Evolutionary conservation across 2,888 invertebrate genomes (phyloP).

Genomic region (Drosophila kuntzei): DNA sequence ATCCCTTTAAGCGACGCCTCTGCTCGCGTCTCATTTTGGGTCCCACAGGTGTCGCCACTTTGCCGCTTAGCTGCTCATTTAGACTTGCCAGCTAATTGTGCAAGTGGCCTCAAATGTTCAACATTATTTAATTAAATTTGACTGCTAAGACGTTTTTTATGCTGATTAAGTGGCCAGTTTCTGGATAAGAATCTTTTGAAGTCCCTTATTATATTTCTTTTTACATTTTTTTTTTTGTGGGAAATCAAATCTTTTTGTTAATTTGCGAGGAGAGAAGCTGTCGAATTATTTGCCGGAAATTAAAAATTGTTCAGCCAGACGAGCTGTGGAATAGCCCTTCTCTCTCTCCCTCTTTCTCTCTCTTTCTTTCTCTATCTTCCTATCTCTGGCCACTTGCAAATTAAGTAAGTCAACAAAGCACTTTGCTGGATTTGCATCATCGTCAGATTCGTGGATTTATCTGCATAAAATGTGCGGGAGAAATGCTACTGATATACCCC

Average conservation of each 20-base stretch:
- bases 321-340: constrained; percentile 13
- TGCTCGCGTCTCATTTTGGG: constrained; percentile 19
- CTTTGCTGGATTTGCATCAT: constrained; percentile 74
- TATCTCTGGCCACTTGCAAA: constrained; percentile 62
- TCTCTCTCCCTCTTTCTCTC: constrained; percentile 7
- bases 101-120: constrained; percentile 68
- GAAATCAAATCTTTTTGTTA: constrained; percentile 34
- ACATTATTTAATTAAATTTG: constrained; percentile 74
- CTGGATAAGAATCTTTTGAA: constrained; percentile 63
- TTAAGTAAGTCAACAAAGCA: constrained; percentile 81
- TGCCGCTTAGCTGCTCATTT: constrained; percentile 73
- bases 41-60: constrained; percentile 78
- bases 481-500: constrained; percentile 46
- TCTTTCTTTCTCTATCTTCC: constrained; percentile 1
- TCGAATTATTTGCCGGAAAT: constrained; percentile 67
- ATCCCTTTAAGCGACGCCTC: constrained; percentile 18
- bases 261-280: constrained; percentile 52
- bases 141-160: constrained; percentile 66
- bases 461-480: constrained; percentile 64
- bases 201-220: constrained; percentile 36
- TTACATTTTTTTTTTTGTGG: not conserved
- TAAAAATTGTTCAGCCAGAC: constrained; percentile 69
- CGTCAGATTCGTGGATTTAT: constrained; percentile 64
- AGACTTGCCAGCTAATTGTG: constrained; percentile 66
- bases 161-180: constrained; percentile 75